These are phyloP conservation scores for Hyaena hyaena DNA, from an alignment of 2,113 vertebrate genomes.

Conservation along the genomic window DNA sequence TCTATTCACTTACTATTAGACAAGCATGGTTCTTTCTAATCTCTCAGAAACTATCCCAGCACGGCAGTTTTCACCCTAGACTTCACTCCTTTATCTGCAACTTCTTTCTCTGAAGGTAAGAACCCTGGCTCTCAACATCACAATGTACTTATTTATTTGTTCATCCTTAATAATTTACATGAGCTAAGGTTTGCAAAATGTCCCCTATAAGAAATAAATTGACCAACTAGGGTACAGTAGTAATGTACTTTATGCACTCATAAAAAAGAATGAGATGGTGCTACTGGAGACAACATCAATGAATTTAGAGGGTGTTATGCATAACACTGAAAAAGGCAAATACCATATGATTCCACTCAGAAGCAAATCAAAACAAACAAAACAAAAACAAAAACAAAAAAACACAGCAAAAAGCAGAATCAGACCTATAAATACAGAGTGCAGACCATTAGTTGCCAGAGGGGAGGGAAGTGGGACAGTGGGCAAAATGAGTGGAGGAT, in stretches of 20 bases:
- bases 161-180: not conserved
- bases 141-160: not conserved
- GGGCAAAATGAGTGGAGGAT: not conserved
- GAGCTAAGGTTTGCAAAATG: not conserved
- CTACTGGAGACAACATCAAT: not conserved
- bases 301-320: not conserved
- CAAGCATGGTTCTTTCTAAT: not conserved
- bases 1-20: not conserved
- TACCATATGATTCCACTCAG: not conserved
- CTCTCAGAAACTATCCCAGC: not conserved
- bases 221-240: not conserved
- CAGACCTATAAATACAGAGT: not conserved
- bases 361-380: not conserved
- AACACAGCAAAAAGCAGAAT: not conserved
- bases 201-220: not conserved
- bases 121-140: not conserved
- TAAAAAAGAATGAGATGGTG: not conserved
- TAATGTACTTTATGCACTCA: not conserved
- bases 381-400: too few species aligned
- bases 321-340: not conserved
- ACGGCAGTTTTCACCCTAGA: not conserved
- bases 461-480: not conserved
- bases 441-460: not conserved
- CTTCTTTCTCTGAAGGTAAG: not conserved
- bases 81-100: not conserved